Conservation (phyloP, 2,888 invertebrate genomes). For the Trachelus iudaicus region DNA sequence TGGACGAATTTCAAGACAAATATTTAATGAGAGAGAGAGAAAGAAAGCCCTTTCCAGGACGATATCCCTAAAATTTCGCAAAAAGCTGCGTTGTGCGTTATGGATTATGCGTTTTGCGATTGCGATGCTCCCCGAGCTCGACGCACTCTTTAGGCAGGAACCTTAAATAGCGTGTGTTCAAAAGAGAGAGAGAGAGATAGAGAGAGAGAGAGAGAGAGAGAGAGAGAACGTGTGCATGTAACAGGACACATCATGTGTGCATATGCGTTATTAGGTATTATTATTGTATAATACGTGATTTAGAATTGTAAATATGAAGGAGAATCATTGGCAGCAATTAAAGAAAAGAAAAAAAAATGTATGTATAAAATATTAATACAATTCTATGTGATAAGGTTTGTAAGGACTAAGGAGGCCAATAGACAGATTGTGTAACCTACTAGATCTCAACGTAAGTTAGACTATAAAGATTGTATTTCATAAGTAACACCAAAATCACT, state of each 20-base stretch:
- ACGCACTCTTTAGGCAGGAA: neutral
- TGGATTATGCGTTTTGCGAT: neutral
- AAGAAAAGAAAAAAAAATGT: constrained; percentile 33
- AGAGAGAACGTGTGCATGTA: constrained; percentile 15
- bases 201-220: constrained; percentile 21
- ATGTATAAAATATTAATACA: constrained; percentile 40
- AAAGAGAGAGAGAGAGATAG: constrained; percentile 19
- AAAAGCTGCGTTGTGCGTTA: neutral
- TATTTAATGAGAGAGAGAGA: constrained; percentile 8
- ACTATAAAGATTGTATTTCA: constrained; percentile 40
- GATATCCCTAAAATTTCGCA: neutral
- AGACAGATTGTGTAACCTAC: constrained; percentile 57
- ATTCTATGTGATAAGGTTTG: constrained; percentile 55
- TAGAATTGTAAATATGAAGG: constrained; percentile 59
- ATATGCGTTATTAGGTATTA: constrained; percentile 43
- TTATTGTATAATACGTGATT: constrained; percentile 59
- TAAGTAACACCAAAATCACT: constrained; percentile 64
- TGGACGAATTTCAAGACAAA: neutral
- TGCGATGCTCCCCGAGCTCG: neutral
- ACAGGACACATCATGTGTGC: neutral
- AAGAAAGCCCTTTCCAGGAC: neutral
- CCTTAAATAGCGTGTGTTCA: neutral
- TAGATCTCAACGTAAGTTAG: constrained; percentile 62
- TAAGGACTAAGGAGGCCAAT: constrained; percentile 55
- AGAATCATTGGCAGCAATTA: constrained; percentile 54